These are phyloP conservation scores for Mus spretus DNA, from an alignment of 2,797 vertebrate genomes.

Conservation along the genomic window DNA sequence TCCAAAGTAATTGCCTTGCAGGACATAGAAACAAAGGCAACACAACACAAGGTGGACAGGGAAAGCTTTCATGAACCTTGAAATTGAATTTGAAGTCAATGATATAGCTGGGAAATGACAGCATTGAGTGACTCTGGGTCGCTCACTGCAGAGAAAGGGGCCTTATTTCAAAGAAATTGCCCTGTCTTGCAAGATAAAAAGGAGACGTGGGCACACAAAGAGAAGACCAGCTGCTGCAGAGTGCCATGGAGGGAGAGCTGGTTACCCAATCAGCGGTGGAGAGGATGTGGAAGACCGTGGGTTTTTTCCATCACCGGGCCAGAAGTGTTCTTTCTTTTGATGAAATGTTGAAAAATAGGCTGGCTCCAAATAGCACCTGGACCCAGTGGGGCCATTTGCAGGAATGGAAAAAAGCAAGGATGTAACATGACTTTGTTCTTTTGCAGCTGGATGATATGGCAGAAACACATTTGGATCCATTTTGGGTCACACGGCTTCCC, in stretches of 20 bases:
- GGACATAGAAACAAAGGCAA: constrained; percentile 74
- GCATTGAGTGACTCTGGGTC: constrained; percentile 75
- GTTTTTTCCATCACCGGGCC: not conserved
- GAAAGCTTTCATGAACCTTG: constrained; percentile 75
- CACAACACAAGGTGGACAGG: constrained; percentile 72
- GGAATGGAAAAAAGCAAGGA: constrained; percentile 4
- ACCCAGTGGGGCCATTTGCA: constrained; percentile 24
- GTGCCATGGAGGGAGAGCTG: not conserved
- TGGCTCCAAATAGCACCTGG: not conserved
- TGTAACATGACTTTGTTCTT: not conserved
- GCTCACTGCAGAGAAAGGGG: constrained; percentile 71
- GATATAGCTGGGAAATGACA: constrained; percentile 78
- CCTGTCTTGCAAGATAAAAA: constrained; percentile 79
- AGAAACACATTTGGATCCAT: not conserved
- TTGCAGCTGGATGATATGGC: not conserved
- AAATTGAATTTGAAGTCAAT: constrained; percentile 82
- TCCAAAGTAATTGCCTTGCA: constrained; percentile 75
- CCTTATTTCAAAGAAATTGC: constrained; percentile 82
- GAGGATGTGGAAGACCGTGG: not conserved
- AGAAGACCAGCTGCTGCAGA: constrained; percentile 48
- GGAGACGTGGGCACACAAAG: constrained; percentile 47
- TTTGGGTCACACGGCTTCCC: not conserved
- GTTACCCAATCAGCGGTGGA: not conserved
- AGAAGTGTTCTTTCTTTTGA: constrained; percentile 18
- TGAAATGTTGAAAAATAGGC: constrained; percentile 41